phyloP scores from a whole-genome alignment of 2,888 invertebrate species.

The Mylabris sibirica region DNA sequence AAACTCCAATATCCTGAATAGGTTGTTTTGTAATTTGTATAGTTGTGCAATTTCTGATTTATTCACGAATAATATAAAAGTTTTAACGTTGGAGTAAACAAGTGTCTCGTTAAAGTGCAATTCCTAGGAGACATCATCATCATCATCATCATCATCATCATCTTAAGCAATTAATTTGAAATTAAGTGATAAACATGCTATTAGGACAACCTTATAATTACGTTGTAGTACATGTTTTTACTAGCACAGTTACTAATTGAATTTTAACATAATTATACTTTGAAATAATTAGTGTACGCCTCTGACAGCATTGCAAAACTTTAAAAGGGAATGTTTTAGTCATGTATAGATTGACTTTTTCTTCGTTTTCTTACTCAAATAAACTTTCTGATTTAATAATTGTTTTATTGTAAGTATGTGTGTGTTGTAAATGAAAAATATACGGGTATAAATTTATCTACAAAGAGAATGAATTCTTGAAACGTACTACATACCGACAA shows the following conservation, averaged over 20 bases:
- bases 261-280: conserved; percentile 50
- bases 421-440: neutral
- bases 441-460: conserved; percentile 1
- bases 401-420: neutral
- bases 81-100: neutral
- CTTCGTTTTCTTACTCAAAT: conserved; percentile 1
- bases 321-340: conserved; percentile 23
- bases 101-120: conserved; percentile 2
- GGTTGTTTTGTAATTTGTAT: neutral
- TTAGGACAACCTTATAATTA: conserved; percentile 41
- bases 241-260: conserved; percentile 47
- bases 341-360: conserved; percentile 29
- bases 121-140: conserved; percentile 18
- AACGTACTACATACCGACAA: conserved; percentile 24
- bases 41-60: neutral
- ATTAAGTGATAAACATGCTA: conserved; percentile 33
- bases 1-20: neutral
- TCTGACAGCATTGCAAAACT: conserved; percentile 21
- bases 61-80: neutral
- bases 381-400: neutral
- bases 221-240: conserved; percentile 47
- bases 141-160: too few species aligned
- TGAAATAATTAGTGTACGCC: conserved; percentile 50
- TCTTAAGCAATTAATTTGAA: conserved; percentile 29
- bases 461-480: conserved; percentile 28